Base-by-base conservation (phyloP, 2,113 vertebrate genomes). In the Anseranas semipalmata region DNA sequence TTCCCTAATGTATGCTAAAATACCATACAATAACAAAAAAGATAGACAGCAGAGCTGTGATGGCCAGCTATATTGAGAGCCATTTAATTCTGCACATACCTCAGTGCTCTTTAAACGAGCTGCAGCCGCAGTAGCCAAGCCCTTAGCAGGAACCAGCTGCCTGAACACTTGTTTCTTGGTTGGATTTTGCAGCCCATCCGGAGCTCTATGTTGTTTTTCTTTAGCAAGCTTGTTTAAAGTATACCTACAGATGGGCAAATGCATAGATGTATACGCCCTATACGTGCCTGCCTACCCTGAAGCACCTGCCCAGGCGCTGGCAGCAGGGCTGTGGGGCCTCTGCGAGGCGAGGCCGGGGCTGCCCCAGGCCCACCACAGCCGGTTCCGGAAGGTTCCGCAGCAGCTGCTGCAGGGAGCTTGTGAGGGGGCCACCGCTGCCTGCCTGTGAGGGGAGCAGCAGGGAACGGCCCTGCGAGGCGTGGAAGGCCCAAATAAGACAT, bases 241-340 rank as follows among this genome's bases (percentile, higher is more conserved):
- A 30, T 19, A 39, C 0, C 5, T n/a, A 28, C 5, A 52, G 60
- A 62, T 7, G 17, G 19, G 37, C 32, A 35, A 8, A 67, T 5
- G 3, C 21, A 25, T 17, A 21, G 37, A 32, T 8, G 28, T 11
- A 15, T 11, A n/a, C n/a, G n/a, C n/a, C n/a, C 1, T 7, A 19
- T 9, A 24, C 1, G 5, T 20, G 9, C 10, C 19, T 5, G 4
- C 21, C 43, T 32, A 3, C 3, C 14, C 28, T 37, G 41, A 35
- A 60, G 37, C 2, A 28, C 25, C 21, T 30, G 41, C 20, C 16
- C 50, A 2, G 16, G n/a, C 1, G 2, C 45, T 16, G 39, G 62
- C 70, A 5, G 46, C 6, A 8, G 14, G 41, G 14, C 50, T 10
- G 25, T 0, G 3, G 32, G 25, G 15, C 11, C 32, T n/a, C 67